These are phyloP conservation scores for Clarias laeviceps DNA, from an alignment of 2,797 vertebrate genomes.

Conservation along the genomic window DNA sequence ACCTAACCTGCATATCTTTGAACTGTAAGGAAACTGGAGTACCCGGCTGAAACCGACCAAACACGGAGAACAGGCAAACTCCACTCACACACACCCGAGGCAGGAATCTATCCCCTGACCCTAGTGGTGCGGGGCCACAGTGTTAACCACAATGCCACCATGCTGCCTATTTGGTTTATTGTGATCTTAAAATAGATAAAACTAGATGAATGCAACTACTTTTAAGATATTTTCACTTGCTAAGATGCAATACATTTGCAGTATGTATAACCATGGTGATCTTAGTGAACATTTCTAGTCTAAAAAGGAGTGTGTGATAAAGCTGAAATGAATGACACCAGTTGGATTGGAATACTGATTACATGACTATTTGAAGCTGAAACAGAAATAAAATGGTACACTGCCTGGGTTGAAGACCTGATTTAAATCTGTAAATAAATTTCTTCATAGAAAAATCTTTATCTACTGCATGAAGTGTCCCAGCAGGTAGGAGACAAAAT, in stretches of 20 bases:
- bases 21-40: too few relatives aligned
- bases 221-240: neutral
- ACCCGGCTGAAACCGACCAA: too few relatives aligned
- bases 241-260: neutral
- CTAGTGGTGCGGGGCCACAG: too few relatives aligned
- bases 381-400: neutral
- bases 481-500: neutral
- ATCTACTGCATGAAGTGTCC: neutral
- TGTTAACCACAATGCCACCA: too few relatives aligned
- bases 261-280: neutral
- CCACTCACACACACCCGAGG: too few relatives aligned
- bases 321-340: neutral
- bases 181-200: neutral
- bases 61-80: too few relatives aligned
- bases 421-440: neutral
- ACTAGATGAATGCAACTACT: neutral
- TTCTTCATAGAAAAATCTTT: neutral
- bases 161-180: neutral
- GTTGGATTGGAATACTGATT: neutral
- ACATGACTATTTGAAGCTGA: neutral
- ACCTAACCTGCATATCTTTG: too few relatives aligned
- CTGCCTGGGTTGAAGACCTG: neutral
- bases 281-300: neutral
- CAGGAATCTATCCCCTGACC: too few relatives aligned
- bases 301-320: neutral